These are phyloP conservation scores for Microvelia longipes DNA, from an alignment of 1,140 invertebrate genomes.

Conservation along the genomic window DNA sequence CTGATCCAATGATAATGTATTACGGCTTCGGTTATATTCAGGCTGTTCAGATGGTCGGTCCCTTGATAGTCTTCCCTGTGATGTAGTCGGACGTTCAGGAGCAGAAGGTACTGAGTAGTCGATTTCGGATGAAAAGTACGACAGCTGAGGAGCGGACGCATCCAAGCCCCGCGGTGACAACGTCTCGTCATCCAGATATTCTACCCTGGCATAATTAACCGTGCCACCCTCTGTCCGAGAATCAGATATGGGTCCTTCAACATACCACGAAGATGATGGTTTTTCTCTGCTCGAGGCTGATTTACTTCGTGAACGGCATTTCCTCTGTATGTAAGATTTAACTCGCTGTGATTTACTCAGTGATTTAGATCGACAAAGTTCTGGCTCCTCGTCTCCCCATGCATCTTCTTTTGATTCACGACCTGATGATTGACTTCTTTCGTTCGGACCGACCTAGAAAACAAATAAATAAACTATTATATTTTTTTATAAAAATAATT, in stretches of 20 bases:
- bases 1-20: background rate
- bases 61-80: background rate
- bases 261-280: conserved; percentile 10
- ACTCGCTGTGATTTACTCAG: conserved; percentile 15
- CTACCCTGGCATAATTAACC: background rate
- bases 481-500: too few relatives aligned
- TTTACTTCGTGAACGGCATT: conserved; percentile 10
- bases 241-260: conserved; percentile 4
- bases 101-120: background rate
- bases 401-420: background rate
- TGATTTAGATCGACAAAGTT: conserved; percentile 4
- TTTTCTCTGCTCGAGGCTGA: background rate
- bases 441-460: background rate
- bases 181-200: background rate
- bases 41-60: background rate
- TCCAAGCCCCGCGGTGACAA: background rate
- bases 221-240: conserved; percentile 13
- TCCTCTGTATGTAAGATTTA: conserved; percentile 15
- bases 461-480: background rate
- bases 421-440: background rate
- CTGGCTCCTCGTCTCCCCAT: background rate
- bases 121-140: background rate
- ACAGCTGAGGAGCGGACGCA: background rate
- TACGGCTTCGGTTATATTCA: background rate
- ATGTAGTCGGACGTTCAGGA: background rate